Evolutionary conservation across 2,113 vertebrate genomes (phyloP), one percentile per base, ranked within the genome.

Genomic region (Galeopterus variegatus): DNA sequence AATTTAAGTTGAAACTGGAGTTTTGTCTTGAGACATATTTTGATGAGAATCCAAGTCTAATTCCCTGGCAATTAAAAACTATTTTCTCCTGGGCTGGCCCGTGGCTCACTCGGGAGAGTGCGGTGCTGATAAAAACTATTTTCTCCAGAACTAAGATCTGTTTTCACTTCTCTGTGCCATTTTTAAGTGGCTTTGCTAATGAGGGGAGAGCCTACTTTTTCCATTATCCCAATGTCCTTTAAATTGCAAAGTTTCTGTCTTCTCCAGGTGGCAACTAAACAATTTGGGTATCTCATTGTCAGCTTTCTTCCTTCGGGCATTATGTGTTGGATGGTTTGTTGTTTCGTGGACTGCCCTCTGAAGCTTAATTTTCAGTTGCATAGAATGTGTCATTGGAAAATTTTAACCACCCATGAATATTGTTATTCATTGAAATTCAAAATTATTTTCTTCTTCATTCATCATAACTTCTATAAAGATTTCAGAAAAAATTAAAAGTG

Each of bases 401-500:
- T 56, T 64, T 58, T 6, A 84, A 17, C 0, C 1, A 36, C 17
- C 1, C 7, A 26, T 8, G 15, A 72, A 48, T 87, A 93, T 26
- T 6, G 0, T 82, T 60, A 85, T 73, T 50, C 60, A 21, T 3
- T 5, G 56, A 1, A 28, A 41, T 62, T 83, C 41, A 28, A 10
- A 54, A 0, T 13, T 14, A 62, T 60, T 69, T 88, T 72, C 67
- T 62, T 54, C 72, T 54, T 18, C 11, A 0, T 64, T 88, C 69
- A 6, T 58, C 33, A 0, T 4, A 64, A 87, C 26, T 3, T 72
- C 69, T 33, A 12, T 28, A 24, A 23, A 85, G 92, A 48, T 80
- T 62, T 58, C 76, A 9, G 80, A 89, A 92, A 95, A 96, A 77
- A 90, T 11, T 54, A 76, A 58, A 77, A 83, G 52, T 9, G 73